Evolutionary conservation across 2,113 vertebrate species (phyloP), one percentile per base, ranked within the genome.

Genomic region (Sinocyclocheilus anophthalmus): DNA sequence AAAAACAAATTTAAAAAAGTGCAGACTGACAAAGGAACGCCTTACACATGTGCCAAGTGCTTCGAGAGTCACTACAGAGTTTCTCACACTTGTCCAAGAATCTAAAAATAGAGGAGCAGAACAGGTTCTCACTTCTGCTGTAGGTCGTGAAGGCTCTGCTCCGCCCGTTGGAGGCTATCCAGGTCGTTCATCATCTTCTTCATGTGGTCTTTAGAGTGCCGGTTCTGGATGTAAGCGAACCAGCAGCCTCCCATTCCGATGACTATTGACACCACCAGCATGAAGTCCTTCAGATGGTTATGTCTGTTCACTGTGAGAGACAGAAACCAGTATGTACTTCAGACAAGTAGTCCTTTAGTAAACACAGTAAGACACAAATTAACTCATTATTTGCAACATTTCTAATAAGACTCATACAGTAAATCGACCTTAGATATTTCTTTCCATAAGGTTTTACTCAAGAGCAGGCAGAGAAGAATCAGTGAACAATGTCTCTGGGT

Each of bases 131-230:
- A 99, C 98, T 98, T 96, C 88, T 99, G 97, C 83, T 99, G 98
- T 9, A 99, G 94, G 91, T 99, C 98, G 11, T 99, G 96, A 1
- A 99, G 96, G 88, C 97, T 99, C 93, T 99, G 97, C 83, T 99
- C 98, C 0, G 98, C 98, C 83, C 96, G 93, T 90, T 99, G 98
- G n/a, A 99, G 94, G 0, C 98, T 97, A 81, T 99, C 98, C 70
- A 99, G 94, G 94, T 99, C 98, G 53, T 95, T 97, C 96, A 99
- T 99, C 97, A 98, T 99, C 94, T 97, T 99, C 95, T 97, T 98
- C 97, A 99, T 98, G 94, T 99, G 98, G 91, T 99, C 98, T 92
- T 97, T 99, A 1, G 98, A 99, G 92, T 98, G 97, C 84, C 98
- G 97, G 78, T 99, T 99, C 95, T 99, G 98, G 94, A 99, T 99